Conservation (phyloP, 2,797 vertebrate genomes). For the Crocidura indochinensis region DNA sequence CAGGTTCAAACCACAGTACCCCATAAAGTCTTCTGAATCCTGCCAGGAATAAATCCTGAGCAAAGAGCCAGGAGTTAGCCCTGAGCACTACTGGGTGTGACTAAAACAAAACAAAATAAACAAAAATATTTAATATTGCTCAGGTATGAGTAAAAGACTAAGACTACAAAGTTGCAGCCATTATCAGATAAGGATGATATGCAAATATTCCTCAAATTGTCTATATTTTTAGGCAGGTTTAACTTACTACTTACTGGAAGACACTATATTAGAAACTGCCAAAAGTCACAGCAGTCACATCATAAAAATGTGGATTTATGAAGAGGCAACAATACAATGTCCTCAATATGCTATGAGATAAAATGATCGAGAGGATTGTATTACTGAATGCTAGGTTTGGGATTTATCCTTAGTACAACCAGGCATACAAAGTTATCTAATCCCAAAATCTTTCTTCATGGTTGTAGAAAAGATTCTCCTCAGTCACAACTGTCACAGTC, state of each 20-base stretch:
- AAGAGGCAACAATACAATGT: not conserved
- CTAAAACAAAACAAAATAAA: too few relatives aligned
- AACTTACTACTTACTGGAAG: not conserved
- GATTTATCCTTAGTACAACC: not conserved
- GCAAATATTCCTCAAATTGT: not conserved
- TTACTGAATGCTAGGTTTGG: not conserved
- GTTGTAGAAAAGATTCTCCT: too few relatives aligned
- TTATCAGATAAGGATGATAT: not conserved
- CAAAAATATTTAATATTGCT: too few relatives aligned
- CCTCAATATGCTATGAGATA: not conserved
- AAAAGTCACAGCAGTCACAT: not conserved
- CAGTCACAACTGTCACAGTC: too few relatives aligned
- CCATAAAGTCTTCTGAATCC: too few relatives aligned
- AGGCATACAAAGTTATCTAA: too few relatives aligned
- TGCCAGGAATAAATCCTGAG: too few relatives aligned
- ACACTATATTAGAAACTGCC: conserved; percentile 5
- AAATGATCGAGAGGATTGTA: not conserved
- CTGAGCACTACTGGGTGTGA: too few relatives aligned
- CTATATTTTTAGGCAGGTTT: not conserved
- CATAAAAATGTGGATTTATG: not conserved
- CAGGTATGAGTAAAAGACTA: not conserved
- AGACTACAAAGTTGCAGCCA: not conserved
- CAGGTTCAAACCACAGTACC: too few relatives aligned
- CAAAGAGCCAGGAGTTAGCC: too few relatives aligned
- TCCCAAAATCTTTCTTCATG: too few relatives aligned